Evolutionary conservation across 2,888 invertebrate genomes (phyloP).

Genomic region (Nephrotoma guestfalica): DNA sequence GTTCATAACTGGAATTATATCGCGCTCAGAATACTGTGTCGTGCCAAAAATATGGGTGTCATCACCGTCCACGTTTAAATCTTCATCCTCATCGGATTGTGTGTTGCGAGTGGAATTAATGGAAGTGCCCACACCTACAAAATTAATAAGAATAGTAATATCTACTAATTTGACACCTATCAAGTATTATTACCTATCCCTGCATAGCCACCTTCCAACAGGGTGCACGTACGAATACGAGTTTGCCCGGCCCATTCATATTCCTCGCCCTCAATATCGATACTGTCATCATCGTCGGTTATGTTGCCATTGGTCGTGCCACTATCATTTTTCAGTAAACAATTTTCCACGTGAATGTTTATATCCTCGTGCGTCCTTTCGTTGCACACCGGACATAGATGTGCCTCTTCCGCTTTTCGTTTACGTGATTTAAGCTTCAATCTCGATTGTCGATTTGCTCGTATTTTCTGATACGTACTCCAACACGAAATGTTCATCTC

Average conservation of each 20-base stretch:
- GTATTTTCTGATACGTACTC: slow-evolving; percentile 61
- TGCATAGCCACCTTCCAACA: slow-evolving; percentile 52
- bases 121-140: slow-evolving; percentile 27
- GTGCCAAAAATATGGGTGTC: slow-evolving; percentile 71
- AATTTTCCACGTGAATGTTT: slow-evolving; percentile 56
- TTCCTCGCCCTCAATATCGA: slow-evolving; percentile 65
- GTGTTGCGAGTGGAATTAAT: slow-evolving; percentile 6
- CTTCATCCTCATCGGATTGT: slow-evolving; percentile 47
- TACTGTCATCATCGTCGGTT: slow-evolving; percentile 43
- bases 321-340: slow-evolving; percentile 38
- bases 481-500: slow-evolving; percentile 43
- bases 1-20: slow-evolving; percentile 38
- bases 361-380: slow-evolving; percentile 52
- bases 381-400: slow-evolving; percentile 69
- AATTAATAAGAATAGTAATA: background rate
- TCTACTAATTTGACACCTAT: background rate
- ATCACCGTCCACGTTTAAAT: slow-evolving; percentile 74
- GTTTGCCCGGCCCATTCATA: slow-evolving; percentile 90
- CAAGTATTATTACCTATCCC: slow-evolving; percentile 22
- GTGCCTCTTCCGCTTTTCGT: slow-evolving; percentile 43
- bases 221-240: slow-evolving; percentile 54
- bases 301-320: slow-evolving; percentile 12
- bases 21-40: slow-evolving; percentile 69
- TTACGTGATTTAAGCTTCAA: slow-evolving; percentile 49
- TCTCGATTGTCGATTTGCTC: slow-evolving; percentile 55